phyloP scores from a whole-genome alignment of 2,888 invertebrate species.

The Ectropis crepuscularia region DNA sequence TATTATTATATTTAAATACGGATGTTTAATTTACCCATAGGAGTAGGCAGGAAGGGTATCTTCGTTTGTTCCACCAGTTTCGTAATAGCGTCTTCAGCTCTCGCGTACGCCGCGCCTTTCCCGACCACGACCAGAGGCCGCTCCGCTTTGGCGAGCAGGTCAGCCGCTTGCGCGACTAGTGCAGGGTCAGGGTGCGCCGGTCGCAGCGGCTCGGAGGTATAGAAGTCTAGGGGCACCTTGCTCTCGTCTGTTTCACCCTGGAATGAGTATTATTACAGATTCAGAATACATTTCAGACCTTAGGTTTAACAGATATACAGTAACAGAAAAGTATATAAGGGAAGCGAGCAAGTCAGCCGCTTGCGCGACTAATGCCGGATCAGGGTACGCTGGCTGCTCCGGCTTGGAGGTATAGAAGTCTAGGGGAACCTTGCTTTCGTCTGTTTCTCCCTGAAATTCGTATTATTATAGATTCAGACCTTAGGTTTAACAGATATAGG shows the following conservation, averaged over 20 bases:
- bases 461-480: too few species aligned
- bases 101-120: conserved; percentile 94
- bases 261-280: conserved; percentile 31
- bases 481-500: too few species aligned
- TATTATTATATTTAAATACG: too few species aligned
- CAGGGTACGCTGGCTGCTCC: conserved; percentile 89
- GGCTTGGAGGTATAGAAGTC: conserved; percentile 83
- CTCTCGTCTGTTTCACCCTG: conserved; percentile 74
- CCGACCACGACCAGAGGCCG: conserved; percentile 96
- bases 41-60: conserved; percentile 96
- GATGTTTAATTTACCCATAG: conserved; percentile 90
- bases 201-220: conserved; percentile 86
- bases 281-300: too few species aligned
- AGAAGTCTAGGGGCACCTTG: conserved; percentile 73
- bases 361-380: conserved; percentile 86
- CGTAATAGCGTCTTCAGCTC: conserved; percentile 89
- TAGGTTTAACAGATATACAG: too few species aligned
- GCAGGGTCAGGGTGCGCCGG: conserved; percentile 88
- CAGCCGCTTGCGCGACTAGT: conserved; percentile 88
- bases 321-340: too few species aligned
- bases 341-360: conserved; percentile 89
- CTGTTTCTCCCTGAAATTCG: conserved; percentile 64
- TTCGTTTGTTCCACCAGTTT: conserved; percentile 89
- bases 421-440: conserved; percentile 72
- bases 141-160: conserved; percentile 88